A percentile compares a stretch with the other conserved stretches of the same genome.
Evolutionary conservation across 2,113 vertebrate species (phyloP).

Genomic region (Micromys minutus): DNA sequence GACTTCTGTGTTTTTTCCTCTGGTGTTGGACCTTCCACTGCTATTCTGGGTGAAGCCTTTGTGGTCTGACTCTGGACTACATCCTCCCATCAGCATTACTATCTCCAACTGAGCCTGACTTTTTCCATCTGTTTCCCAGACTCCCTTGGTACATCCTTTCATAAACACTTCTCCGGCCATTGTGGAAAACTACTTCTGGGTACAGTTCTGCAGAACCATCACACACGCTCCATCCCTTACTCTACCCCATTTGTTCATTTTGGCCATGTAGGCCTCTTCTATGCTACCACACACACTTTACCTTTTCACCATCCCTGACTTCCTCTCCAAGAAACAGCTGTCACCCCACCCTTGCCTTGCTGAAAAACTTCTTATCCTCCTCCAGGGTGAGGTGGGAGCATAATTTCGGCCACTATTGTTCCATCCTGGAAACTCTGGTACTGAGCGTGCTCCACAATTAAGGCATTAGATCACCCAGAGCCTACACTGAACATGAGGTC

Average conservation of each 20-base stretch:
- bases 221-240: no score
- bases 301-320: not conserved
- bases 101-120: not conserved
- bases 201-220: not conserved
- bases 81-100: not conserved
- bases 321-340: not conserved
- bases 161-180: no score
- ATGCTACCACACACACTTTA: not conserved
- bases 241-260: not conserved
- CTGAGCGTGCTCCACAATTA: not conserved
- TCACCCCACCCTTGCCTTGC: not conserved
- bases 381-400: not conserved
- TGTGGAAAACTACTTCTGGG: not conserved
- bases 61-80: not conserved
- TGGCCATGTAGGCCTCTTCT: not conserved
- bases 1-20: fast-evolving
- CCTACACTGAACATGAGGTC: not conserved
- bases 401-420: not conserved
- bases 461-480: not conserved
- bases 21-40: not conserved
- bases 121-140: not conserved
- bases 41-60: not conserved
- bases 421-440: not conserved
- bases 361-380: not conserved
- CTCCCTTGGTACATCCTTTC: not conserved